Evolutionary conservation across 2,113 vertebrate species (phyloP), one percentile per base, ranked within the genome.

Genomic region (Anolis sagrei): DNA sequence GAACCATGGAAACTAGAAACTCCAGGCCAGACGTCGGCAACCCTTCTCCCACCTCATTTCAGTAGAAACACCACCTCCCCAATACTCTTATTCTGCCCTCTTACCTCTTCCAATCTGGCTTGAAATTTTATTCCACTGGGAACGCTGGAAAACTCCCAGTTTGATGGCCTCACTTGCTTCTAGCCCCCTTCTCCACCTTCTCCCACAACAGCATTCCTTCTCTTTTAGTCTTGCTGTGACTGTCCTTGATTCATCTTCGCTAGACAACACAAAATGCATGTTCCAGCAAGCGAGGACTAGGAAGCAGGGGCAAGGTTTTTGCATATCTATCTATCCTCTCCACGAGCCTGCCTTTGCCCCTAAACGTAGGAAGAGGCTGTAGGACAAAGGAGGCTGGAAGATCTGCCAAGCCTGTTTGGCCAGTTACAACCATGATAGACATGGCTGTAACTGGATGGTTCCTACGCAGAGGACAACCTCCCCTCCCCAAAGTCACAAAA

Each of bases 211-310:
- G 11, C 5, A 2, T n/a, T 21, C 10, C 27, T 44, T 48, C 51
- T 21, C 5, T 16, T 44, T 21, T 23, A 21, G 9, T 29, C 32
- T 23, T 5, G 11, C 32, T 6, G 51, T 34, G 58, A 39, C 54
- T 16, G 61, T 64, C 73, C 82, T 84, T 66, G 73, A 66, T 39
- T 49, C 58, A 66, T 84, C 36, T 23, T 74, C 44, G 4, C 58
- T 81, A 75, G 70, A 81, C 72, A 81, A 64, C 44, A 86, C 77
- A 80, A 80, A 66, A 7, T 29, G 5, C 58, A 44, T 34, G n/a
- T 36, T 69, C 54, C 18, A 19, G 34, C 2, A 19, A 78, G 34
- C 32, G 62, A 78, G 75, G 49, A 54, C 23, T 13, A 21, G 64
- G 76, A 76, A 21, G 23, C 23, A 7, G 44, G 4, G 39, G 16